Evolutionary conservation across 2,888 invertebrate genomes (phyloP).

Genomic region (Sinotaia quadrata): DNA sequence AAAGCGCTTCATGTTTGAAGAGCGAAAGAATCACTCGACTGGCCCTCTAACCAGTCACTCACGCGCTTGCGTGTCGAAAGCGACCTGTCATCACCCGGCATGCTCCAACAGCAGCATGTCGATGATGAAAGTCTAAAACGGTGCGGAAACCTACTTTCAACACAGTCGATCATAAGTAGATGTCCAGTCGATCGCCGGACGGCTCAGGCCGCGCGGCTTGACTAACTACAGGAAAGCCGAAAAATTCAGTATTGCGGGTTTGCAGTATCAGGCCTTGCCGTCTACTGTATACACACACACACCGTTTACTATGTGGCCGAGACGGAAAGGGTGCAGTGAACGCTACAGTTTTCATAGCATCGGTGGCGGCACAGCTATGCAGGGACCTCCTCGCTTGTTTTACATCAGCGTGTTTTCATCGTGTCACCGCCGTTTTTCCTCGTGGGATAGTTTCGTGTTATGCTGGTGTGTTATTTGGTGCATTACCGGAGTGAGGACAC

Average conservation of each 20-base stretch:
- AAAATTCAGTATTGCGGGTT: too few species aligned
- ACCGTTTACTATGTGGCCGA: too few species aligned
- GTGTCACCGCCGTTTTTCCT: neutral
- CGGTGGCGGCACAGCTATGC: neutral
- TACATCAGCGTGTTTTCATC: neutral
- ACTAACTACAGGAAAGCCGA: neutral
- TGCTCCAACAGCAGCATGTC: neutral
- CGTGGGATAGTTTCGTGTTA: neutral
- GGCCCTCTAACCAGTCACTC: neutral
- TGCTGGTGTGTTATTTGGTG: neutral
- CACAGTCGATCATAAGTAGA: neutral
- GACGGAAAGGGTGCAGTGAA: too few species aligned
- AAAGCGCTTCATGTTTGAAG: neutral
- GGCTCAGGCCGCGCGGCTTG: neutral
- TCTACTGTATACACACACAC: too few species aligned
- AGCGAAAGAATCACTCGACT: neutral
- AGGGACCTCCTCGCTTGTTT: neutral
- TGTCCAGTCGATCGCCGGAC: neutral
- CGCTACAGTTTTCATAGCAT: neutral
- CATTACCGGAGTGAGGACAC: neutral
- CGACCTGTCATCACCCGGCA: neutral
- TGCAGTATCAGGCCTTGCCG: too few species aligned
- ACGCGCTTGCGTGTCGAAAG: neutral
- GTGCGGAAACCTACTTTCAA: neutral
- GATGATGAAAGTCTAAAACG: neutral